Percentiles rank a stretch among this genome's conserved stretches.
phyloP scores from a whole-genome alignment of 2,113 vertebrate species.

The Eubucco bourcierii region DNA sequence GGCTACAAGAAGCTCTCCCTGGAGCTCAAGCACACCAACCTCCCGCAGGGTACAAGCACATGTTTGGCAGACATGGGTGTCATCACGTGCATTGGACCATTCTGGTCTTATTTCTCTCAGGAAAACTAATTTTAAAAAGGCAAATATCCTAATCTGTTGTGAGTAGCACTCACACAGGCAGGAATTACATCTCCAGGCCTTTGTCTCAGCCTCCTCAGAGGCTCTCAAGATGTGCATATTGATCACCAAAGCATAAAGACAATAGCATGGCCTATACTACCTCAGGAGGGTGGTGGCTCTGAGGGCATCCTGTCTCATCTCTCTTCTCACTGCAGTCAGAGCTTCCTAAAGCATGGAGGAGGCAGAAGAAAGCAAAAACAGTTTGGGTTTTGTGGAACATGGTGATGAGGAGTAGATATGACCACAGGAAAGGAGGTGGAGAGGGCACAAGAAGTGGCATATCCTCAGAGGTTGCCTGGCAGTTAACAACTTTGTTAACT shows the following conservation, averaged over 20 bases:
- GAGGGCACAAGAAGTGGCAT: not conserved
- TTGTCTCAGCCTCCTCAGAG: not conserved
- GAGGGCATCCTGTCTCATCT: not conserved
- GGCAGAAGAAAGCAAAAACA: not conserved
- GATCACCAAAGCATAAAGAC: not conserved
- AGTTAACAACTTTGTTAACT: conserved; percentile 14
- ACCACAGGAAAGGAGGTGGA: not conserved
- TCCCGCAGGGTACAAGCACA: not conserved
- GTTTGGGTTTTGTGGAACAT: not conserved
- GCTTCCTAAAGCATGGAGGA: not conserved
- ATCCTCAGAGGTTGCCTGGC: not conserved
- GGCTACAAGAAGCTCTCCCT: not conserved
- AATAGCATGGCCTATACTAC: not conserved
- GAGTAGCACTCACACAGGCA: not conserved
- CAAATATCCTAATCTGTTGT: not conserved
- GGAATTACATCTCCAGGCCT: not conserved
- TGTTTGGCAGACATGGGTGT: not conserved
- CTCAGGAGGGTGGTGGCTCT: too few species aligned
- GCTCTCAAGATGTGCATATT: not conserved
- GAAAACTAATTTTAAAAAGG: too few species aligned
- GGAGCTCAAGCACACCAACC: not conserved
- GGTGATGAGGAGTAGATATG: not conserved
- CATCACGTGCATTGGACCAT: not conserved
- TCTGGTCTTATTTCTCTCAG: not conserved
- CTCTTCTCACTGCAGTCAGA: not conserved